phyloP scores from a whole-genome alignment of 2,113 vertebrate genomes.

The Tychaedon coryphoeus region DNA sequence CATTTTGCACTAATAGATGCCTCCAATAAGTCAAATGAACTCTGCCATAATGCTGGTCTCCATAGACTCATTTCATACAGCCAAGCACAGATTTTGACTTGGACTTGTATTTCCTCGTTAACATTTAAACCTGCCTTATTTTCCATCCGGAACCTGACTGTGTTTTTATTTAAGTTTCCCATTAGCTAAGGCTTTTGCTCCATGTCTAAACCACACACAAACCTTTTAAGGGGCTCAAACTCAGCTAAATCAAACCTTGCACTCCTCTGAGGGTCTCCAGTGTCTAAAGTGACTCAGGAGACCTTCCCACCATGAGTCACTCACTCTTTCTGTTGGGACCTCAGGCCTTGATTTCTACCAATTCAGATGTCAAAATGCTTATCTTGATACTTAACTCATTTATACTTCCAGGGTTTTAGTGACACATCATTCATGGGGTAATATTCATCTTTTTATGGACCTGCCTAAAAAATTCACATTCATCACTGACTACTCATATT shows the following conservation, averaged over 20 bases:
- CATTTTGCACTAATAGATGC: not conserved
- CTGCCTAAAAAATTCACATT: not conserved
- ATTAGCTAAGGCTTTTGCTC: not conserved
- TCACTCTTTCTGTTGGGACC: not conserved
- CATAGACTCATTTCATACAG: not conserved
- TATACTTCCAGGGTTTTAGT: not conserved
- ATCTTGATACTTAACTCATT: not conserved
- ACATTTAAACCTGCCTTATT: slow-evolving; percentile 42
- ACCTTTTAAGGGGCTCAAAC: not conserved
- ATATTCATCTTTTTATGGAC: not conserved
- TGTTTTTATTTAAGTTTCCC: slow-evolving; percentile 5
- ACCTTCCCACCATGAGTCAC: not conserved
- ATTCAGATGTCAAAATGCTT: not conserved
- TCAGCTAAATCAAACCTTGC: not conserved
- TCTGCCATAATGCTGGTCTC: slow-evolving; percentile 9
- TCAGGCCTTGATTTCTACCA: not conserved
- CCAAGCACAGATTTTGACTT: not conserved
- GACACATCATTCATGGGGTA: not conserved
- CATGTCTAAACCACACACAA: not conserved
- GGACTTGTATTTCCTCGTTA: slow-evolving; percentile 7
- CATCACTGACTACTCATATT: not conserved
- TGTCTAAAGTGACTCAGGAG: not conserved
- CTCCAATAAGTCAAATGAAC: slow-evolving; percentile 16
- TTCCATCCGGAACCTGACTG: not conserved
- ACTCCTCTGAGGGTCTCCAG: not conserved